phyloP scores from a whole-genome alignment of 2,113 vertebrate species.

The Tamias sibiricus region DNA sequence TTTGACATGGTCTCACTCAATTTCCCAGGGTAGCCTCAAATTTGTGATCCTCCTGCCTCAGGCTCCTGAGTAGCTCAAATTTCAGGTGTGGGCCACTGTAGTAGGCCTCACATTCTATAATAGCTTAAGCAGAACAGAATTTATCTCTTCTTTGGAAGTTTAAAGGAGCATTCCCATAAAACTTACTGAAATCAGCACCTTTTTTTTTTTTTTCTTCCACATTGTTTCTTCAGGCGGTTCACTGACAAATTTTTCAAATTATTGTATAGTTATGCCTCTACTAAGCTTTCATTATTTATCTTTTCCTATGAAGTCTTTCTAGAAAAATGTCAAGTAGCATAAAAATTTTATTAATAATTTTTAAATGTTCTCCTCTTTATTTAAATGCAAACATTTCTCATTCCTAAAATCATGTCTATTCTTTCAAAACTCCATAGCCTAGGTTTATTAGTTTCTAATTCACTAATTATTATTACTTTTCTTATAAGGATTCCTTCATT shows the following conservation, averaged over 20 bases:
- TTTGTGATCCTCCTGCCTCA: too few relatives aligned
- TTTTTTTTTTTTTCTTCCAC: too few relatives aligned
- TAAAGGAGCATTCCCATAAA: too few relatives aligned
- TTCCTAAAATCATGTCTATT: not conserved
- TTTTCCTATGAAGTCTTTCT: not conserved
- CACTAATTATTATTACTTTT: not conserved
- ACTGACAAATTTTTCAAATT: not conserved
- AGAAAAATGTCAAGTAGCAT: not conserved
- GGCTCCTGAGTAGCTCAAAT: too few relatives aligned
- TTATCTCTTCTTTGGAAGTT: too few relatives aligned
- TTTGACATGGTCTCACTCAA: too few relatives aligned
- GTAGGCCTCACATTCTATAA: too few relatives aligned
- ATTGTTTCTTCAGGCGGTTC: not conserved
- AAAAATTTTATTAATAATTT: not conserved
- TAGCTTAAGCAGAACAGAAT: too few relatives aligned
- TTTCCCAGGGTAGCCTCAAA: too few relatives aligned
- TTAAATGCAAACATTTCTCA: not conserved
- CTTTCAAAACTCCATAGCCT: not conserved
- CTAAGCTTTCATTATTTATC: not conserved
- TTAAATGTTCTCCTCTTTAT: not conserved
- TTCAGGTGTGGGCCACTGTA: too few relatives aligned
- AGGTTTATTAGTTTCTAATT: not conserved
- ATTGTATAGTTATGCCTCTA: not conserved
- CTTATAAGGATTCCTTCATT: not conserved
- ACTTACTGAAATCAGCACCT: too few relatives aligned